A percentile compares a stretch with the other conserved stretches of the same genome.
Evolutionary conservation across 2,888 invertebrate species (phyloP).

Genomic region (Diaphora mendica): DNA sequence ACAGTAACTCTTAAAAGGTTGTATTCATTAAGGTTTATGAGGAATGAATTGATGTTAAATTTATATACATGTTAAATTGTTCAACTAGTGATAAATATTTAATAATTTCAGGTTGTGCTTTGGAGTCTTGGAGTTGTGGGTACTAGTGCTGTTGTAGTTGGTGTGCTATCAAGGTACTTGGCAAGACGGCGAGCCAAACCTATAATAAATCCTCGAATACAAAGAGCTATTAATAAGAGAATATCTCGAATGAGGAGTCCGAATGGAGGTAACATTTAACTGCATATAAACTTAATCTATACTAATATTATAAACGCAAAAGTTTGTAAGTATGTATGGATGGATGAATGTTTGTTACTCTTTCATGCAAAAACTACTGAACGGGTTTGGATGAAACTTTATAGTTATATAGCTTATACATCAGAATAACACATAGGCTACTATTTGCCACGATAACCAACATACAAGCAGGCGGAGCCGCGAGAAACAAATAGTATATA

Average conservation of each 20-base stretch:
- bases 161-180: constrained; percentile 92
- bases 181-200: constrained; percentile 89
- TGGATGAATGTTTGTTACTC: too few species aligned
- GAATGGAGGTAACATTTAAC: constrained; percentile 83
- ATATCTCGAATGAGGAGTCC: constrained; percentile 90
- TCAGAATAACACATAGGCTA: too few species aligned
- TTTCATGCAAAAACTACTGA: too few species aligned
- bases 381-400: too few species aligned
- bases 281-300: too few species aligned
- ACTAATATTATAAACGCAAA: too few species aligned
- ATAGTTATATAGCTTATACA: too few species aligned
- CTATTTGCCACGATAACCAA: too few species aligned
- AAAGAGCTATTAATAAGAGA: constrained; percentile 85
- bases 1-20: background rate
- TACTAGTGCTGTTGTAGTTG: constrained; percentile 92
- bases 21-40: background rate
- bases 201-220: constrained; percentile 87
- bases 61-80: background rate
- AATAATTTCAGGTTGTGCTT: constrained; percentile 87
- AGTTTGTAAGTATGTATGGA: too few species aligned
- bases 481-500: too few species aligned
- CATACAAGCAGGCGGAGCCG: too few species aligned
- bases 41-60: background rate
- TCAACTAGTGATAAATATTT: background rate
- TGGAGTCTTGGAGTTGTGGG: constrained; percentile 90